phyloP scores from a whole-genome alignment of 2,797 vertebrate genomes.

The Darevskia nairensis region DNA sequence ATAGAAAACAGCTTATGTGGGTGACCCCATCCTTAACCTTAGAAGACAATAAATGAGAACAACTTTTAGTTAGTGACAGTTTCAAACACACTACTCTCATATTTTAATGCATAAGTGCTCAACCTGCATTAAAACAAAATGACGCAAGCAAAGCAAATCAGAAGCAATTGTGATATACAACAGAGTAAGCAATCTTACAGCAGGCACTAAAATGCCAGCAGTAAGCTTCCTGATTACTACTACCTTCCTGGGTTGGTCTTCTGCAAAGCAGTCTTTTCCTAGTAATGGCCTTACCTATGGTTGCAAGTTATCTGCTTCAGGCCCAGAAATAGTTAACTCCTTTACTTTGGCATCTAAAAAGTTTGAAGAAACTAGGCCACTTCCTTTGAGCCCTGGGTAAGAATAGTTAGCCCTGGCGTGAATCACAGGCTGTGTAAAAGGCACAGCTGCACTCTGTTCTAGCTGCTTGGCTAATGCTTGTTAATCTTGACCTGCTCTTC shows the following conservation, averaged over 20 bases:
- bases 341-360: constrained; percentile 32
- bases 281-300: neutral
- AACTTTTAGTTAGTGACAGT: neutral
- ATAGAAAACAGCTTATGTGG: neutral
- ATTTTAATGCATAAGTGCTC: neutral
- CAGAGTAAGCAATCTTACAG: neutral
- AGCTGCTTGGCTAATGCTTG: constrained; percentile 11
- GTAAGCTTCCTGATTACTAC: neutral
- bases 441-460: constrained; percentile 23
- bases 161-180: neutral
- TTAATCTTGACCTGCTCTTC: constrained; percentile 6
- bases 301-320: constrained; percentile 25
- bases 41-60: neutral
- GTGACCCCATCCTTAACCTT: neutral
- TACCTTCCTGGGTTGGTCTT: neutral
- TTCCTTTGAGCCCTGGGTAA: constrained; percentile 36
- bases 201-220: neutral
- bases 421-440: accelerated
- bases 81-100: neutral
- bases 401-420: constrained; percentile 1
- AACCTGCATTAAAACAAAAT: neutral
- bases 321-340: constrained; percentile 5
- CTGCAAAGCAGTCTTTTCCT: neutral
- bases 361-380: constrained; percentile 52
- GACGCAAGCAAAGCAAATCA: neutral